Base-by-base conservation (phyloP, 2,113 vertebrate genomes). In the Herpetotheres cachinnans region DNA sequence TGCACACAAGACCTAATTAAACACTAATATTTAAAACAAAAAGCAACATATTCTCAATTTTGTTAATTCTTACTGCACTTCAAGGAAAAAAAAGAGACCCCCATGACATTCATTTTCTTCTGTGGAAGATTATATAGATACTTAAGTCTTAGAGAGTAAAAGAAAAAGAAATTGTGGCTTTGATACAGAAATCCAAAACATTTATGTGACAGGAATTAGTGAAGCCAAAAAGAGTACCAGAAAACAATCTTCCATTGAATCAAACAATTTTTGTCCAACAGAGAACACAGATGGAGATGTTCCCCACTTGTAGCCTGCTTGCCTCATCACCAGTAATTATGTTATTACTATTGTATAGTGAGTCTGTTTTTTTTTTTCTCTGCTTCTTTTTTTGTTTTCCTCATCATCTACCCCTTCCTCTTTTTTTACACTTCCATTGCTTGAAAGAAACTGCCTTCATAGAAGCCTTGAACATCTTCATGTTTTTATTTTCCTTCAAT, bases 311-410 rank as follows among this genome's bases (percentile, higher is more conserved):
- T 91, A 94, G 94, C 95, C 94, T 93, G 90, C 95, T 95, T 96
- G 95, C 94, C 93, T 96, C 96, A 91, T 95, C 90, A 95, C 87
- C 90, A 92, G 86, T 94, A 97, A 95, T 95, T 87, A 94, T 89
- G 95, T 95, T 96, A 95, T 91, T 97, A 87, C 66, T 93, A 73
- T 94, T 86, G 86, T 95, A 95, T 80, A 95, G 93, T 91, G 94
- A 96, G 86, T 97, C 85, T 96, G 82, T 95, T 63, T 84, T 90
- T 79, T 83, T 73, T 55, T 83, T 85, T 61, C 30, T 15, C 29
- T 46, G 16, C 62, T 79, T 38, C 27, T 94, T 72, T 59, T 69
- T 50, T 21, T 89, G 38, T 81, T 93, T 93, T 80, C 66, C 11
- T 92, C 81, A 94, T 97, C 29, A 6, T 85, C 25, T 95, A 66